Evolutionary conservation across 1,140 invertebrate genomes (phyloP), one percentile per base, ranked within the genome.

Genomic region (Lasioglossum albipes): DNA sequence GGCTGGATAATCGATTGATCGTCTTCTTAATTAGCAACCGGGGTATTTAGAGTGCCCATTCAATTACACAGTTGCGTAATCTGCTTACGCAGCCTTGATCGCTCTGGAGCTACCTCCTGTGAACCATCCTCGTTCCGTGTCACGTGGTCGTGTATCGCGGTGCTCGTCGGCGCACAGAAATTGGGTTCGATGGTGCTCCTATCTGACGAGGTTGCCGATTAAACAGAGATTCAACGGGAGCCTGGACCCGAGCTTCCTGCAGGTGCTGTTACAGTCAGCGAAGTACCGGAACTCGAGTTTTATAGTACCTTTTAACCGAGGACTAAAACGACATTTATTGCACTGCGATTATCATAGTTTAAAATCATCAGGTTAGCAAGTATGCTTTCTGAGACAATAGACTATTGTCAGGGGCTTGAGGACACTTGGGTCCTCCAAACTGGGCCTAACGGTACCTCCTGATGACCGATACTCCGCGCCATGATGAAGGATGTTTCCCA

Each of bases 11-110:
- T 91, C 89, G 84, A 92, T 91, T 84, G 85, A 91, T 89, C 79
- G 79, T 81, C 83, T 89, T 90, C 89, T 91, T 92, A 89, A 87
- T 91, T 90, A 88, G 83, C 75, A 79, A 79, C 73, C 83, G 22
- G 52, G 66, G 83, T 82, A 87, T 89, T 87, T 86, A 85, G 79
- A 86, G 74, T 84, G 83, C 83, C 82, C 83, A 89, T 88, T 90
- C 88, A 90, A 91, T 91, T 90, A 89, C 84, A 89, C 87, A 89
- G 79, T 89, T 83, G 83, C 86, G 84, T 90, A 89, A 90, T 91
- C 85, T 84, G 78, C 87, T 89, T 87, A 87, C 74, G 81, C 79
- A 45, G 61, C 36, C 69, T 65, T 36, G 64, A 57, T 70, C 72
- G 49, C 20, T 54, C 16, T 27, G 27, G 49, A 12, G 18, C 59